Evolutionary conservation across 2,888 invertebrate genomes (phyloP).

Genomic region (Coelinius sp.): DNA sequence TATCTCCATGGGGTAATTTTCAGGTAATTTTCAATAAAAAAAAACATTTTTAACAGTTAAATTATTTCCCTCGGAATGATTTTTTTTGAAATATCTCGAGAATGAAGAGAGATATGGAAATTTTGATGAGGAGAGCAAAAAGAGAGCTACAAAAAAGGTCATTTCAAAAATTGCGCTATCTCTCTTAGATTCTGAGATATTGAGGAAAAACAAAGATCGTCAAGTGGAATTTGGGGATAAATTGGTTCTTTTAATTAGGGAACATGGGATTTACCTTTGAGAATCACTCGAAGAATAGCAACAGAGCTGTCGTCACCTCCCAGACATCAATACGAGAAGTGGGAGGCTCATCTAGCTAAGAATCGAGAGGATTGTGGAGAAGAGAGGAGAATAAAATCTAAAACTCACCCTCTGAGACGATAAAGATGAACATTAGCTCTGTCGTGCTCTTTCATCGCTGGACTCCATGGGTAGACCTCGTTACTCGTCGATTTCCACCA

Average conservation of each 20-base stretch:
- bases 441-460: constrained; percentile 86
- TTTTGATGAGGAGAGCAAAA: too few species aligned
- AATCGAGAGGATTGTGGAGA: constrained; percentile 33
- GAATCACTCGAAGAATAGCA: constrained; percentile 53
- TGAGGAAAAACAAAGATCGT: too few species aligned
- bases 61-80: too few species aligned
- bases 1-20: constrained; percentile 53
- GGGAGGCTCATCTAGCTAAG: constrained; percentile 49
- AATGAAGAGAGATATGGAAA: too few species aligned
- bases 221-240: too few species aligned
- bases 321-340: constrained; percentile 47
- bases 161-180: too few species aligned
- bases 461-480: constrained; percentile 95
- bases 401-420: constrained; percentile 77
- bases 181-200: too few species aligned
- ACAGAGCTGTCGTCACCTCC: constrained; percentile 51
- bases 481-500: constrained; percentile 90
- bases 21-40: constrained; percentile 49
- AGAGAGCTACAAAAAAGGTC: too few species aligned
- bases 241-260: constrained; percentile 38
- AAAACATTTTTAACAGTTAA: not conserved
- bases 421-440: constrained; percentile 91
- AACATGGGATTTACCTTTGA: constrained; percentile 58
- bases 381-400: not conserved
- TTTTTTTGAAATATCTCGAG: too few species aligned